Evolutionary conservation across 2,888 invertebrate genomes (phyloP).

Genomic region (Latrodectus hesperus): DNA sequence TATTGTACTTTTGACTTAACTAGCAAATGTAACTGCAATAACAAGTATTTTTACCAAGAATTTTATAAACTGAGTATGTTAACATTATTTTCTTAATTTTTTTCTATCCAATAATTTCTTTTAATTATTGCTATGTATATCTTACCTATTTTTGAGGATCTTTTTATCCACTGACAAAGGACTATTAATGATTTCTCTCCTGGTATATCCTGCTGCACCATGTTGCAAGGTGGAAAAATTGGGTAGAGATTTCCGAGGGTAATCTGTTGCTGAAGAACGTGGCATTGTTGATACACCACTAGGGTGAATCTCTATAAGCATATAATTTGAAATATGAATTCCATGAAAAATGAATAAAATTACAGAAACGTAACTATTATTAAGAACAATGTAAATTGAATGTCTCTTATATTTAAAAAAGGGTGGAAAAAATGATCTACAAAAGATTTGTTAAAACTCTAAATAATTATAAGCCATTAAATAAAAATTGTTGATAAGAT

Average conservation of each 20-base stretch:
- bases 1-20: no score
- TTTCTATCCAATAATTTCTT: no score
- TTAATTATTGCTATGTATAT: background rate
- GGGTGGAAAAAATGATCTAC: no score
- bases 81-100: no score
- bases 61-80: no score
- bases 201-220: slow-evolving; percentile 41
- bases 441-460: no score
- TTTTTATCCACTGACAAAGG: slow-evolving; percentile 44
- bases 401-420: background rate
- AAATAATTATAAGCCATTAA: no score
- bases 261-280: slow-evolving; percentile 37
- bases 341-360: background rate
- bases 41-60: no score
- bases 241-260: slow-evolving; percentile 54
- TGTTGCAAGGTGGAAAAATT: slow-evolving; percentile 62
- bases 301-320: slow-evolving; percentile 49
- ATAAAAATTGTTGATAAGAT: no score
- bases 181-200: slow-evolving; percentile 7
- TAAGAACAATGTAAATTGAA: background rate
- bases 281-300: slow-evolving; percentile 64
- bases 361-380: background rate
- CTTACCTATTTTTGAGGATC: slow-evolving; percentile 37
- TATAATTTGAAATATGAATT: background rate
- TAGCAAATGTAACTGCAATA: no score